A percentile compares a stretch with the other conserved stretches of the same genome.
Conservation (phyloP, 2,797 vertebrate species). For the Taenioides sp. region DNA sequence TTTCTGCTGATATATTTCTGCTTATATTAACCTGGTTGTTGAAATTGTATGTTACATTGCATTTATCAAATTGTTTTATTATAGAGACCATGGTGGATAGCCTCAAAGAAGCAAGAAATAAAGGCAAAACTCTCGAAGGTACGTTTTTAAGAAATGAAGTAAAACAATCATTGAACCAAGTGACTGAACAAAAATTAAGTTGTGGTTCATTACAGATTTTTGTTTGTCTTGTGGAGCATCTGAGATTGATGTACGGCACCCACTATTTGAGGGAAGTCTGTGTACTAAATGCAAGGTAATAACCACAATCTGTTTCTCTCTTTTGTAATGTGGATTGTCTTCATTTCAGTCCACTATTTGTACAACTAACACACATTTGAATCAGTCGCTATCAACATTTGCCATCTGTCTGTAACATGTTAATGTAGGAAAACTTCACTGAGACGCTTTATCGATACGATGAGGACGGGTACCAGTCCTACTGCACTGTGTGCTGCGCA, state of each 20-base stretch:
- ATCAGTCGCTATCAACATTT: conserved; percentile 23
- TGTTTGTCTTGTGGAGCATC: conserved; percentile 76
- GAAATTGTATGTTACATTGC: not conserved
- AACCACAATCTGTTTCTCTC: conserved; percentile 13
- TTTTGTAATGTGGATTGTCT: conserved; percentile 7
- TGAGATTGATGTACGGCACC: conserved; percentile 67
- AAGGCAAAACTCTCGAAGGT: conserved; percentile 71
- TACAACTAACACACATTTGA: conserved; percentile 35
- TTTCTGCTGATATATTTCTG: no score
- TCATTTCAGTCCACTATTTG: conserved; percentile 31
- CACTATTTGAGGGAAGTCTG: conserved; percentile 79
- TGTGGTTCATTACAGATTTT: conserved; percentile 65
- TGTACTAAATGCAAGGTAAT: conserved; percentile 82
- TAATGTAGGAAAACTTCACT: conserved; percentile 73
- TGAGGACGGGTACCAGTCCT: conserved; percentile 83
- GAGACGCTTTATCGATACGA: conserved; percentile 82
- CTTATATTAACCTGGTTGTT: no score
- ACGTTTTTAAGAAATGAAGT: conserved; percentile 1
- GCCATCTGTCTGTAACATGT: conserved; percentile 17
- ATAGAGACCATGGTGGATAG: conserved; percentile 65
- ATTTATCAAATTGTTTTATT: conserved; percentile 20
- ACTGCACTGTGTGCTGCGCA: conserved; percentile 80
- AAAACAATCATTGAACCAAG: not conserved
- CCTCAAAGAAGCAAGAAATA: conserved; percentile 54
- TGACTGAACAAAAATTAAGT: not conserved